Base-by-base conservation (phyloP, 2,888 invertebrate species). In the Oxyteleia sp. region DNA sequence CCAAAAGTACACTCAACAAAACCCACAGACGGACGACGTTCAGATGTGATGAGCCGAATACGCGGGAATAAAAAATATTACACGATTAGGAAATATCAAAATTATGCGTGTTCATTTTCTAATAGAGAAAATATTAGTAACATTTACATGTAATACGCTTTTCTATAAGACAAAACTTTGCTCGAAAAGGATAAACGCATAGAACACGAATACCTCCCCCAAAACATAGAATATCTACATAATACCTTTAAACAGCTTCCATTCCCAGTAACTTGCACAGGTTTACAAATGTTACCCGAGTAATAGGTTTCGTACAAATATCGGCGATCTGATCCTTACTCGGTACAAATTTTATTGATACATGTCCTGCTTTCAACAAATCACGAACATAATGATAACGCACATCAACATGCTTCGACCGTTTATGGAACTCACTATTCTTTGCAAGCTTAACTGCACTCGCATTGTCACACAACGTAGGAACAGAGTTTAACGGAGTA, bases 361-460 rank as follows among this genome's bases (percentile, higher is more conserved):
- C 13, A 4, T 43, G 2, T 43, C 4, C 16, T 13, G 43, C 3
- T 43, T 43, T 32, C 32, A 32, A 8, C 32, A 26, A 29, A 0
- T 71, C 72, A 10, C 57, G 32, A 7, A 64, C n/a, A 45, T 13
- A 76, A 51, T 76, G 75, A 23, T 18, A 43, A 0, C 51, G 10
- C 2, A 66, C 59, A 16, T 76, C 59, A 1, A 69, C 55, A 18
- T 78, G 69, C 13, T 78, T 78, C 1, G 69, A 43, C 8, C 69
- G 11, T 4, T 51, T 59, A 29, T 66, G 68, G 38, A 68, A 68
- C 20, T 78, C 78, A 10, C 3, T 16, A 49, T 78, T 78, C 13
- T 78, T 78, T 1, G 53, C 13, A 3, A 76, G 11, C 15, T 55
- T 66, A 0, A 76, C 53, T 20, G 57, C 64, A 26, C 76, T 75